Base-by-base conservation (phyloP, 2,888 invertebrate species). In the Eilema griseolum region DNA sequence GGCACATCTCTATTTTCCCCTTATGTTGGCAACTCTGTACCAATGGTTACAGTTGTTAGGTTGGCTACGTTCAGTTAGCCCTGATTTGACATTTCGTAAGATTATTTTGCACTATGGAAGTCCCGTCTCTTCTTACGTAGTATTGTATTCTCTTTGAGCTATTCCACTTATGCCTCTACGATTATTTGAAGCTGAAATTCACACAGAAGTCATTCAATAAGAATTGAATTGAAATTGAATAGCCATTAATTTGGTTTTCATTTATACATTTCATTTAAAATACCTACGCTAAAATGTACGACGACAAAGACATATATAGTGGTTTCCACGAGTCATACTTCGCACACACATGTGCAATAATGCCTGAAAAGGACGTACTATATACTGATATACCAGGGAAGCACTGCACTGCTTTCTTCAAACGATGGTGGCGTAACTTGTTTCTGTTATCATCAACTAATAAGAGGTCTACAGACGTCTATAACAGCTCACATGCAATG, bases 391-490 rank as follows among this genome's bases (percentile, higher is more conserved):
- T 80, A 10, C n/a, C 7, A 0, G 81, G 78, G 0, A 46, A 60
- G 11, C 70, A 71, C 5, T 75, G 56, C 41, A 3, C 12, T 3
- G 0, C 66, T 11, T n/a, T 23, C 11, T 3, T 80, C 10, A 26
- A 10, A 14, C 65, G 79, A 23, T 78, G 81, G 78, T 79, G 81
- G 81, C 41, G 75, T n/a, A 78, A 75, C 56, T 33, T 80, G 20
- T 79, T 79, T 16, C 69, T 79, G 2, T 57, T 79, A 2, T 80
- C 81, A 0, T 66, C 73, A 33, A 70, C 69, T 0, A 52, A 60
- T 65, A 70, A 61, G 0, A 66, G 61, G 28, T 61, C 73, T 2
- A 71, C 33, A 28, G 67, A 65, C 5, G 72, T 79, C 59, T 79
- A 72, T 41, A 70, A 62, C n/a, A 79, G 81, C 64, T 72, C 81